A percentile compares a stretch with the other conserved stretches of the same genome.
Evolutionary conservation across 2,888 invertebrate genomes (phyloP).

Genomic region (Hyposoter didymator): DNA sequence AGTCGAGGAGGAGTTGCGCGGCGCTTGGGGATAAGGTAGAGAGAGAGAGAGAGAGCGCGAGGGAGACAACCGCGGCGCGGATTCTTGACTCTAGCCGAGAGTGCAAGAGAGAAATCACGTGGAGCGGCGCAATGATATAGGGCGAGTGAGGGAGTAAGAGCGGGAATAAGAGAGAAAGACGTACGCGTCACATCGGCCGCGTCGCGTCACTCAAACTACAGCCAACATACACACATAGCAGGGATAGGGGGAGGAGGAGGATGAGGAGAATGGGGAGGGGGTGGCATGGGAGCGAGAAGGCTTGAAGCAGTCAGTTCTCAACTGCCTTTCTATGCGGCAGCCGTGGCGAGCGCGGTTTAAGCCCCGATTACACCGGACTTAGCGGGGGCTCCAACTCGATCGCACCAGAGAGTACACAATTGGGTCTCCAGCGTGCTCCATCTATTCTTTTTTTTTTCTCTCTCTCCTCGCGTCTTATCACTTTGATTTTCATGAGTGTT

Average conservation of each 20-base stretch:
- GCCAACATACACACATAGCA: slow-evolving; percentile 55
- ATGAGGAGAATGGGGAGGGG: slow-evolving; percentile 73
- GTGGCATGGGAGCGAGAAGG: slow-evolving; percentile 67
- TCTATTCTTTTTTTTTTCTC: slow-evolving; percentile 21
- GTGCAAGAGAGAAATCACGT: slow-evolving; percentile 32
- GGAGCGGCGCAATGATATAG: slow-evolving; percentile 25
- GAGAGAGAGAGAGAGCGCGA: slow-evolving; percentile 37
- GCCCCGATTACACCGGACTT: slow-evolving; percentile 80
- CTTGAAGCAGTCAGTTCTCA: slow-evolving; percentile 81
- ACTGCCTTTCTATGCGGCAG: slow-evolving; percentile 83
- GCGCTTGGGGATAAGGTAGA: slow-evolving; percentile 55
- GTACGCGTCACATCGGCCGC: slow-evolving; percentile 82
- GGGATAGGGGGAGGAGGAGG: slow-evolving; percentile 68
- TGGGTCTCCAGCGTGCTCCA: slow-evolving; percentile 31
- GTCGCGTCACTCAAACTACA: slow-evolving; percentile 82
- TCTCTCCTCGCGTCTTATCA: slow-evolving; percentile 29
- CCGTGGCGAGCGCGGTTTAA: slow-evolving; percentile 75
- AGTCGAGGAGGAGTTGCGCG: slow-evolving; percentile 48
- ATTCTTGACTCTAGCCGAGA: slow-evolving; percentile 24
- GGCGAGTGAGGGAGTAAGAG: slow-evolving; percentile 53
- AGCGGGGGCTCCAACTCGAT: slow-evolving; percentile 75
- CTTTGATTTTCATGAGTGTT: background rate
- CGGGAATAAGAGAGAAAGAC: slow-evolving; percentile 63
- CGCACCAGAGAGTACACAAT: slow-evolving; percentile 40
- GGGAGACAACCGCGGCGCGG: slow-evolving; percentile 27